These are phyloP conservation scores for Palythoa caribaeorum DNA, from an alignment of 92 coral and sea anemone species.

Conservation along the genomic window DNA sequence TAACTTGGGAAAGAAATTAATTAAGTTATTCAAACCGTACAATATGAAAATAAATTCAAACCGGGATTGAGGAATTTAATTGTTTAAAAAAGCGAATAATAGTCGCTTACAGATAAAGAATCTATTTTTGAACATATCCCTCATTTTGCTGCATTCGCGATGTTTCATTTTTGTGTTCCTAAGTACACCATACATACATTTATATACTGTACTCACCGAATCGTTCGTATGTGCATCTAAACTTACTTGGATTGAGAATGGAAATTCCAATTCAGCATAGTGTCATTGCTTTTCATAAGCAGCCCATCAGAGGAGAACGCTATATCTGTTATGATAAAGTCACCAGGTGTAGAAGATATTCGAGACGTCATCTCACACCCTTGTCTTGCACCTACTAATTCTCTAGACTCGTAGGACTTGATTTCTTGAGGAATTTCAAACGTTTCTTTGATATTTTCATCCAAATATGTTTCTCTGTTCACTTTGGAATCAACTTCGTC, in stretches of 20 bases:
- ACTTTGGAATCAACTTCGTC: neutral
- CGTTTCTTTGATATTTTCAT: neutral
- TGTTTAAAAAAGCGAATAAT: too few species aligned
- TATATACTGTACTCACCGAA: too few species aligned
- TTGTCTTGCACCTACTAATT: neutral
- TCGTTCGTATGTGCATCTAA: neutral
- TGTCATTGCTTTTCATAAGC: conserved; percentile 19
- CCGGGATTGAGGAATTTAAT: too few species aligned
- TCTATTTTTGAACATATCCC: too few species aligned
- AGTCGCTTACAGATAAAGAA: too few species aligned
- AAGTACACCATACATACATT: too few species aligned
- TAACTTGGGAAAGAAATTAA: neutral
- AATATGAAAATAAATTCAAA: too few species aligned
- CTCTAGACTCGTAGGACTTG: neutral
- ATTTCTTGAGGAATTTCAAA: neutral
- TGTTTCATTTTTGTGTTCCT: too few species aligned
- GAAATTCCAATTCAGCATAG: neutral
- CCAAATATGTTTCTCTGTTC: neutral
- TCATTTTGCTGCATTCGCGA: too few species aligned
- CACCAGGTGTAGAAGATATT: neutral
- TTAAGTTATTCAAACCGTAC: neutral
- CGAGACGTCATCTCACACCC: neutral
- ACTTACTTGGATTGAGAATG: conserved; percentile 15
- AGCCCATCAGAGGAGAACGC: conserved; percentile 25
- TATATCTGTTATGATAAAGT: neutral